phyloP scores from a whole-genome alignment of 2,113 vertebrate genomes.

The Triplophysa tibetana region DNA sequence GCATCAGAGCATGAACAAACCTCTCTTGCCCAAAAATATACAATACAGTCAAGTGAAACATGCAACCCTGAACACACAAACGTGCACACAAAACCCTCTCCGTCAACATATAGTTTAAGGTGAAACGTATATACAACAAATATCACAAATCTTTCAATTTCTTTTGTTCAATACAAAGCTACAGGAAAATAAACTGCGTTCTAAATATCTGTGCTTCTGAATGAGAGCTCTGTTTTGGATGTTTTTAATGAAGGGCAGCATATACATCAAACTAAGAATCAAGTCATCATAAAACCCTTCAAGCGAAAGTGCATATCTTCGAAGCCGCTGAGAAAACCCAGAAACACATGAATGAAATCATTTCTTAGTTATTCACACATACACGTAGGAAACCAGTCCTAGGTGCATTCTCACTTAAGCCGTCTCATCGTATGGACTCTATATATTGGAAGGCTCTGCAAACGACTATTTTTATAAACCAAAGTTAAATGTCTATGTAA shows the following conservation, averaged over 20 bases:
- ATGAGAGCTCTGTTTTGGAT: conserved; percentile 9
- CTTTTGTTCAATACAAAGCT: conserved; percentile 48
- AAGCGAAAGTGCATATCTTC: conserved; percentile 2
- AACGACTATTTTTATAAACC: conserved; percentile 49
- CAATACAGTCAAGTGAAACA: conserved; percentile 17
- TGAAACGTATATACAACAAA: conserved; percentile 50
- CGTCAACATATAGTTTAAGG: conserved; percentile 58
- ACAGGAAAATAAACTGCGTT: conserved; percentile 41
- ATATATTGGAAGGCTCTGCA: conserved; percentile 40
- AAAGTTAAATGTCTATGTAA: conserved; percentile 40
- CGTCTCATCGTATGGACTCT: neutral
- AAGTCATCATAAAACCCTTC: conserved; percentile 35
- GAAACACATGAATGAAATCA: neutral
- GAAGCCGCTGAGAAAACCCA: neutral
- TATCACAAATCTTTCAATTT: conserved; percentile 26
- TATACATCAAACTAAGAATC: conserved; percentile 25
- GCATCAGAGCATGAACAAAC: conserved; percentile 33
- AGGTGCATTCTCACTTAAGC: neutral
- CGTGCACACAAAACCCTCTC: conserved; percentile 60
- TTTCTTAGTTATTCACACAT: neutral
- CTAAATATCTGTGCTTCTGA: conserved; percentile 56
- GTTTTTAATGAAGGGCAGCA: conserved; percentile 48
- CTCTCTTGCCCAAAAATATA: conserved; percentile 53
- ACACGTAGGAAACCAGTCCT: conserved; percentile 55
- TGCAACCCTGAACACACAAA: conserved; percentile 48